These are phyloP conservation scores for Cryptocheilus praepositus DNA, from an alignment of 2,888 invertebrate genomes.

Conservation along the genomic window DNA sequence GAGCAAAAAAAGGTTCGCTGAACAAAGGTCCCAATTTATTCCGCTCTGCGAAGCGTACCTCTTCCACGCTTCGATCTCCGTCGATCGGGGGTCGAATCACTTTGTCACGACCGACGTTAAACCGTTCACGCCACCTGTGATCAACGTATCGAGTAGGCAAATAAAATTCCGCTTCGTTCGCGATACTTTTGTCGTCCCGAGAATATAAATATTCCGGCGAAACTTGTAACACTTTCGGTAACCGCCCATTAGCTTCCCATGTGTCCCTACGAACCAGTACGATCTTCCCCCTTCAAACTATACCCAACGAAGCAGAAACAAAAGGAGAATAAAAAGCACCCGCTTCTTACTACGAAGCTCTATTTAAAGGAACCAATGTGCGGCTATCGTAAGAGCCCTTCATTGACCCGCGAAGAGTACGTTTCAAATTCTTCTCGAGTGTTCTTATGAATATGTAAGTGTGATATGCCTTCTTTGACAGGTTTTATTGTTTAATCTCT, in stretches of 20 bases:
- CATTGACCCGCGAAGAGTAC: too few relatives aligned
- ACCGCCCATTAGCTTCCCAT: neutral
- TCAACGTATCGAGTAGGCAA: constrained; percentile 40
- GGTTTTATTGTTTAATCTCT: too few relatives aligned
- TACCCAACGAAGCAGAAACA: too few relatives aligned
- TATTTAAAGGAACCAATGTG: too few relatives aligned
- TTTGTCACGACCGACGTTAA: constrained; percentile 51
- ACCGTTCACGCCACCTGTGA: constrained; percentile 43
- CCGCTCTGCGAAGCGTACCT: constrained; percentile 46
- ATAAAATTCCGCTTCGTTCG: constrained; percentile 35
- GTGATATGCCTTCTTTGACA: too few relatives aligned
- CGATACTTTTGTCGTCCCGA: constrained; percentile 11
- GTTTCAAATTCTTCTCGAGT: too few relatives aligned
- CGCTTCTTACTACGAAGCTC: too few relatives aligned
- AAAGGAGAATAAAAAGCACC: too few relatives aligned
- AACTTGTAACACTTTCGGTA: neutral
- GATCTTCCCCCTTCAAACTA: too few relatives aligned
- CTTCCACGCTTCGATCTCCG: constrained; percentile 41
- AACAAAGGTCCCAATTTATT: constrained; percentile 50
- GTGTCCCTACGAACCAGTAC: neutral
- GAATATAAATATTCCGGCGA: neutral
- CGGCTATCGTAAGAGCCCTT: too few relatives aligned
- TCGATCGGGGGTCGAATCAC: constrained; percentile 42
- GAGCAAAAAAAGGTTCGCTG: constrained; percentile 40
- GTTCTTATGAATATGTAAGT: too few relatives aligned